Evolutionary conservation across 1,140 invertebrate genomes (phyloP), one percentile per base, ranked within the genome.

Genomic region (Mercenaria mercenaria): DNA sequence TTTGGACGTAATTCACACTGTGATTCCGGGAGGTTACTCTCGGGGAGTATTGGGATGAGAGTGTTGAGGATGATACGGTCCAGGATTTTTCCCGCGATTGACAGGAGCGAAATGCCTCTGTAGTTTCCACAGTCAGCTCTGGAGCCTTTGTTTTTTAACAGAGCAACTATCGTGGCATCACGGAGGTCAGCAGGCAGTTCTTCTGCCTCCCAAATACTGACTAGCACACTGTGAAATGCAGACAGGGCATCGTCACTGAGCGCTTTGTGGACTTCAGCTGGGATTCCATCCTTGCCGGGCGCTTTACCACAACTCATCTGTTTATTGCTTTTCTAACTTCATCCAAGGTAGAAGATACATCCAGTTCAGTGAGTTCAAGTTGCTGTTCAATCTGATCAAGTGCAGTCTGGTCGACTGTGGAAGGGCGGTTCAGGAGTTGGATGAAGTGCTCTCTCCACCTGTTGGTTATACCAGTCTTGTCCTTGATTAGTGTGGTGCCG

Each of bases 111-210:
- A 20, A 91, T 91, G 15, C 90, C 85, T 61, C 88, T 26, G 56
- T 92, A 86, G 43, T 91, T 92, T 18, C 52, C 72, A 41, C 88
- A 90, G 26, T 91, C 80, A 29, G 77, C 32, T 61, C 76, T 79
- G n/a, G 18, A 32, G 0, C 91, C 80, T 43, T 92, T 91, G 8
- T 87, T 87, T 56, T 91, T 91, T 37, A 72, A 92, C 26, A 91
- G 56, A 10, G 83, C 34, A n/a, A 91, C 81, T 29, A 92, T 79
- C 0, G 39, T 32, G 34, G 85, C 88, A 85, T 91, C 81, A 32
- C 80, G 52, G 59, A 83, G 85, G 34, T 92, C 85, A 39, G 61
- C 23, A 0, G 90, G 88, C 23, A 92, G 43, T 34, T 64, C 26
- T 29, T 83, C 84, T 82, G 59, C 56, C 29, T 84, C 67, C 88